Evolutionary conservation across 2,888 invertebrate genomes (phyloP).

Genomic region (Seira sanloemensis): DNA sequence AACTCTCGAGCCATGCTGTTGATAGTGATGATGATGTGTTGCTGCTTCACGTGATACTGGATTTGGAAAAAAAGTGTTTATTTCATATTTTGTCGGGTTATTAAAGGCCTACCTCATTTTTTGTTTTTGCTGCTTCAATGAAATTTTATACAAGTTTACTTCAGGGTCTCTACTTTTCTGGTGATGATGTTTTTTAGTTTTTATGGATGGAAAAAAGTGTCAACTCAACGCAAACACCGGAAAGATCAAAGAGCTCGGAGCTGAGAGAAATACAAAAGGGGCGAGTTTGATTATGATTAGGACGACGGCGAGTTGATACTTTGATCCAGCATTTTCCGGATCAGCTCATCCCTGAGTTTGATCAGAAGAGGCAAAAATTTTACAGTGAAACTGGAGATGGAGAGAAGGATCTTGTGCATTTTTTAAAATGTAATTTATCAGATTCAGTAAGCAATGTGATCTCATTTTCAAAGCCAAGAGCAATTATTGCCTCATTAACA

Average conservation of each 20-base stretch:
- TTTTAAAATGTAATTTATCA: background rate
- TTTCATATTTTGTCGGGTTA: slow-evolving; percentile 27
- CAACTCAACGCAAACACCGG: slow-evolving; percentile 28
- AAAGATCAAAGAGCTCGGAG: slow-evolving; percentile 16
- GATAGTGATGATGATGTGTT: background rate
- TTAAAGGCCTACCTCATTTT: slow-evolving; percentile 42
- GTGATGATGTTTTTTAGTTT: background rate
- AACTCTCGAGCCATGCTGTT: background rate
- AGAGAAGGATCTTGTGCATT: background rate
- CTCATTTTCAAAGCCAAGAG: no score
- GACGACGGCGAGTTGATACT: slow-evolving; percentile 24
- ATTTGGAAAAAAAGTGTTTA: slow-evolving; percentile 33
- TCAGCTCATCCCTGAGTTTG: slow-evolving; percentile 12
- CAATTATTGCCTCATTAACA: background rate
- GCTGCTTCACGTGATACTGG: background rate
- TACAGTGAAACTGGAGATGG: background rate
- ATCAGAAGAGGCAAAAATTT: background rate
- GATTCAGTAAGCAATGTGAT: background rate
- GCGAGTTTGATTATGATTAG: slow-evolving; percentile 9
- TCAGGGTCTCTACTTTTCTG: background rate
- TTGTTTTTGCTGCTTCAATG: background rate
- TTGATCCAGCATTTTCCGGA: slow-evolving; percentile 23
- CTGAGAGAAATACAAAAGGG: background rate
- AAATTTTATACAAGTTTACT: background rate
- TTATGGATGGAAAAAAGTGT: slow-evolving; percentile 18